Conservation (phyloP, 1,140 invertebrate genomes). For the Danaus plexippus region DNA sequence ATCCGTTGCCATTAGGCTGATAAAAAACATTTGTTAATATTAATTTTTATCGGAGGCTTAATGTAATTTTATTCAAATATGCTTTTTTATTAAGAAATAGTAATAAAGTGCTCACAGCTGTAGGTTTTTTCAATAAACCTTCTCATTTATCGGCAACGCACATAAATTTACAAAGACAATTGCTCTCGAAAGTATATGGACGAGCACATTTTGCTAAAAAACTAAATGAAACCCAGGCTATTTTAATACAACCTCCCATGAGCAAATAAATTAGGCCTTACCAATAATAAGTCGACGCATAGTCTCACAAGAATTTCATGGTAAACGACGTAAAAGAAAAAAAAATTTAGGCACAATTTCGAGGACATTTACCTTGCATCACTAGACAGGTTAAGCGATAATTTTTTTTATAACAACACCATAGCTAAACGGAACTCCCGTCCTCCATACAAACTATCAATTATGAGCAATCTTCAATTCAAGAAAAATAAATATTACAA, state of each 20-base stretch:
- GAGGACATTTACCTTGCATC: constrained; percentile 41
- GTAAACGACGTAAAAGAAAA: constrained; percentile 21
- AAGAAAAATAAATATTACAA: not conserved
- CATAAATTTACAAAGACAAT: constrained; percentile 4
- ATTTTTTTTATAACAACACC: constrained; percentile 40
- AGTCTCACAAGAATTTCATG: constrained; percentile 11
- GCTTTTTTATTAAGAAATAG: too few species aligned
- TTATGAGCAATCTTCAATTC: constrained; percentile 29
- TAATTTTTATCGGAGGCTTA: too few species aligned
- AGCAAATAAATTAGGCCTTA: constrained; percentile 47
- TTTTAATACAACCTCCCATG: constrained; percentile 52
- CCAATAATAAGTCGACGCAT: constrained; percentile 13
- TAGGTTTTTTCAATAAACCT: too few species aligned
- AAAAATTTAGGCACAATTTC: constrained; percentile 50
- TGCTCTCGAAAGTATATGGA: constrained; percentile 16
- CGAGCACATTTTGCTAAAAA: not conserved
- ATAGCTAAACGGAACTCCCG: constrained; percentile 47
- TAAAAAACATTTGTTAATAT: too few species aligned
- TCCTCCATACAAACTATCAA: constrained; percentile 51
- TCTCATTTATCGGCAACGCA: too few species aligned
- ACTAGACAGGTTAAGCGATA: constrained; percentile 36
- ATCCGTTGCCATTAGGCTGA: too few species aligned
- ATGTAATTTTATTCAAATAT: too few species aligned
- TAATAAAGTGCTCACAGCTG: too few species aligned
- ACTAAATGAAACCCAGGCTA: constrained; percentile 20